Base-by-base conservation (phyloP, 1,140 invertebrate species). In the Dysdera silvatica region DNA sequence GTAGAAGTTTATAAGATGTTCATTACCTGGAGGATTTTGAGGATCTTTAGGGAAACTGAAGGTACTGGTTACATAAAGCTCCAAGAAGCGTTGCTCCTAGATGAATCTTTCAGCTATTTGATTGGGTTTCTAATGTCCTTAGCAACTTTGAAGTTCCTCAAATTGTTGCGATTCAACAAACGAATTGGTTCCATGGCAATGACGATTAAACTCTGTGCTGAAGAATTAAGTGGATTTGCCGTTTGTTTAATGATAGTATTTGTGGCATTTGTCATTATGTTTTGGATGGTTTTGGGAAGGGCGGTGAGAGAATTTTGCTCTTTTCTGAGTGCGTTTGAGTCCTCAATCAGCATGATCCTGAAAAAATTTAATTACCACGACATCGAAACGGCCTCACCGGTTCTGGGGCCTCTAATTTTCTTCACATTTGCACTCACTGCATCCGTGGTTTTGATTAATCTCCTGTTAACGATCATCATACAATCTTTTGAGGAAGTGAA, bases 391-490 rank as follows among this genome's bases (percentile, higher is more conserved):
- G 73, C 73, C 6, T 71, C 72, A 23, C 74, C 76, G 6, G 61
- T 79, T 16, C 66, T 78, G 5, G 77, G 75, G 1, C 78, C 80
- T 32, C 37, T 81, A 7, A 73, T 79, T 28, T 77, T 81, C 64
- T 78, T 81, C 67, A 57, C 75, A 18, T 82, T 79, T 66, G 75
- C 80, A 29, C 60, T 82, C 0, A 71, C 75, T 7, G 74, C 78
- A 43, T 78, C 75, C n/a, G 79, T 80, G 55, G 74, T 82, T 54
- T 71, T 81, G 16, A 73, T 82, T 49, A 82, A 81, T 69, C 79
- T 82, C 69, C 78, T 81, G 59, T 69, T 82, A 6, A 80, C 79
- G 0, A 81, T 82, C 60, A 75, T 82, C 24, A 78, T 80, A 43
- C 75, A 79, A 35, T 73, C 76, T 0, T 82, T 60, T 31, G 57